Evolutionary conservation across 2,797 vertebrate genomes (phyloP), one percentile per base, ranked within the genome.

Genomic region (Columba guinea): DNA sequence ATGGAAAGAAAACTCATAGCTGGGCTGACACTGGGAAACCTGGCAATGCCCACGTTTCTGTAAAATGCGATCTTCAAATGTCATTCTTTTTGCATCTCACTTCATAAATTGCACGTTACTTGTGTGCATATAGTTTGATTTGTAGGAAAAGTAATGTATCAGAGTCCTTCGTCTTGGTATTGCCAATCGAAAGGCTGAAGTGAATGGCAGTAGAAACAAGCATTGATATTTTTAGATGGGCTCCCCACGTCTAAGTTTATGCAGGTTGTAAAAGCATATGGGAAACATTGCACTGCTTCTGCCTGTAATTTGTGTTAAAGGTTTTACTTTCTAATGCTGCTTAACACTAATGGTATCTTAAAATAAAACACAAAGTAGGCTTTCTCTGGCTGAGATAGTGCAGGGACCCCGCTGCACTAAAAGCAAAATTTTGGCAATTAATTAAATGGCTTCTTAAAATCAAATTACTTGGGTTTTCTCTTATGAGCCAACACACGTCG

Each of bases 31-130:
- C 34, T 39, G 69, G 5, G 28, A 68, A 78, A 4, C 3, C 20
- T 17, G 20, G 62, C 70, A n/a, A 3, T 39, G 5, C 6, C 15
- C 24, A 7, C 0, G 0, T 28, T 58, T 34, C 9, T 56, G 11
- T 53, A 7, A 56, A 83, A 75, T 10, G 23, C 2, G 27, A n/a
- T 39, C 73, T 84, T 88, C 35, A 63, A 7, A 27, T 69, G 62
- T 2, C n/a, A 55, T 81, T 56, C 12, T n/a, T 69, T 62, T 48
- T 52, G 53, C 56, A 52, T 14, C 80, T 39, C 44, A 14, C 30
- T 39, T 59, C 13, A 8, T 51, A 11, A 69, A 32, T 64, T 6
- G 5, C 13, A 6, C 15, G 0, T 39, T 49, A 6, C 6, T 77
- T 21, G 37, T 44, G 37, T 67, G 32, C 32, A 7, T 19, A 2